Evolutionary conservation across 2,797 vertebrate species (phyloP).

Genomic region (Melanotaenia trifasciata): DNA sequence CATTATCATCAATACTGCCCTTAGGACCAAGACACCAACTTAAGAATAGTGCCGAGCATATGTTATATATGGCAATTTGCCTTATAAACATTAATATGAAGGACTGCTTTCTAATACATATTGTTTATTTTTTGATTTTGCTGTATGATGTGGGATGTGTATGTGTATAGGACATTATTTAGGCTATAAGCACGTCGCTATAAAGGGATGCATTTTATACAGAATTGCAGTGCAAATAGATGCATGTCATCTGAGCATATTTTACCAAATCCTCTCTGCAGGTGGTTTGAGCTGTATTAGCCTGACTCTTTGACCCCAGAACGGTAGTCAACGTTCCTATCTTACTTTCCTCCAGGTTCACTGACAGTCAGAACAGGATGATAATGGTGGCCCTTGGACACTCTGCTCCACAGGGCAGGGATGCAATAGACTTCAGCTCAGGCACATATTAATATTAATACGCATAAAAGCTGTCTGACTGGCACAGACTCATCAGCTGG

Average conservation of each 20-base stretch:
- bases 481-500: constrained; percentile 78
- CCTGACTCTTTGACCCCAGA: constrained; percentile 79
- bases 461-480: constrained; percentile 83
- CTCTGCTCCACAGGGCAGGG: constrained; percentile 76
- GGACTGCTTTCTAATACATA: constrained; percentile 33
- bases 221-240: constrained; percentile 53
- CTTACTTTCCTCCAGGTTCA: constrained; percentile 70
- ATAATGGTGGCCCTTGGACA: constrained; percentile 84
- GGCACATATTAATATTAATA: constrained; percentile 88
- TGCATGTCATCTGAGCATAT: constrained; percentile 30
- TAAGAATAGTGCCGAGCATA: constrained; percentile 60
- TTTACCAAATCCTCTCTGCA: constrained; percentile 40
- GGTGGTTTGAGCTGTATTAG: constrained; percentile 72
- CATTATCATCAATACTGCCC: constrained; percentile 79
- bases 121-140: constrained; percentile 24
- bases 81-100: constrained; percentile 49
- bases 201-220: constrained; percentile 42
- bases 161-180: constrained; percentile 24
- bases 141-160: constrained; percentile 14
- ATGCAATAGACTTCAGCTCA: constrained; percentile 78
- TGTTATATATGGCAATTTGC: constrained; percentile 39
- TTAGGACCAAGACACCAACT: constrained; percentile 64
- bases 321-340: constrained; percentile 50
- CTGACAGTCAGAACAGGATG: constrained; percentile 71
- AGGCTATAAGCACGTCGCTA: constrained; percentile 22